Percentiles rank a stretch among this genome's conserved stretches.
Evolutionary conservation across 2,888 invertebrate species (phyloP).

Genomic region (Drosophila anomalata): DNA sequence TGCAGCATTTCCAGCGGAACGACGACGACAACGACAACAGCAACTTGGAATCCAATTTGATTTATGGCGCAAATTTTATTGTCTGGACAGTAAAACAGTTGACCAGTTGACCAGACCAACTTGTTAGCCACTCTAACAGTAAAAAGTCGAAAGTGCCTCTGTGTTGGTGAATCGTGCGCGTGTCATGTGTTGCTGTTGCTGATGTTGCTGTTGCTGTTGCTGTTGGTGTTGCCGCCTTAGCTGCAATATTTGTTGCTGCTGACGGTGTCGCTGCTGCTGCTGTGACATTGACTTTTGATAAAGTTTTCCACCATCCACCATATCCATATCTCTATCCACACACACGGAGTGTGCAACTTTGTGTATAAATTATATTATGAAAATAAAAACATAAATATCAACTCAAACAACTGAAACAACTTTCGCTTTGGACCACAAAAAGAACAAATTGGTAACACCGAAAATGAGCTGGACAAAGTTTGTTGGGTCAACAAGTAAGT

Average conservation of each 20-base stretch:
- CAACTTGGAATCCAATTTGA: constrained; percentile 74
- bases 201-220: constrained; percentile 4
- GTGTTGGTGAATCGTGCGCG: constrained; percentile 70
- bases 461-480: constrained; percentile 24
- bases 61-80: constrained; percentile 77
- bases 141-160: constrained; percentile 69
- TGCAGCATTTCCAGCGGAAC: constrained; percentile 65
- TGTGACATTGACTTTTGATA: constrained; percentile 62
- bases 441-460: not conserved
- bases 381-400: constrained; percentile 37
- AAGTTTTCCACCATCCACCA: constrained; percentile 5
- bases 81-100: constrained; percentile 59
- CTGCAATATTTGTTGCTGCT: constrained; percentile 16
- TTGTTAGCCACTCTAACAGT: constrained; percentile 70
- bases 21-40: constrained; percentile 45
- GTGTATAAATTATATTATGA: constrained; percentile 38
- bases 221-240: constrained; percentile 14
- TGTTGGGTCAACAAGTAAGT: constrained; percentile 46
- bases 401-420: constrained; percentile 48
- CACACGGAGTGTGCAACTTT: constrained; percentile 23
- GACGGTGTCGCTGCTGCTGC: constrained; percentile 13
- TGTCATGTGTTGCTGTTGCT: constrained; percentile 44
- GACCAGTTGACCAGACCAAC: constrained; percentile 51
- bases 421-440: constrained; percentile 50
- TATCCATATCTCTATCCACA: not conserved